A percentile compares a stretch with the other conserved stretches of the same genome.
phyloP scores from a whole-genome alignment of 2,113 vertebrate species.

The Casuarius casuarius region DNA sequence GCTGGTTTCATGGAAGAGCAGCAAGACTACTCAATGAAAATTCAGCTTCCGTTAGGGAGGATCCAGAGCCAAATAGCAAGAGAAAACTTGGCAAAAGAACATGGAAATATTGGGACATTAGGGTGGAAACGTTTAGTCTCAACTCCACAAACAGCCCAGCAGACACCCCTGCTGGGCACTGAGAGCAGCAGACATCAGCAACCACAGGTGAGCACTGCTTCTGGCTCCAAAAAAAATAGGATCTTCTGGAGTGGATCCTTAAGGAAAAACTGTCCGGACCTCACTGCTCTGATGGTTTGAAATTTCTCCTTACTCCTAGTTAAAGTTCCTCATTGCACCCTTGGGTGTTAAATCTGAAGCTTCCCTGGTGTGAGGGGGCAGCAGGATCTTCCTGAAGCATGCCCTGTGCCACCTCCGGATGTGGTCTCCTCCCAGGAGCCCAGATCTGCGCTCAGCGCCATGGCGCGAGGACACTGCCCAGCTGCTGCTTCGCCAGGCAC shows the following conservation, averaged over 20 bases:
- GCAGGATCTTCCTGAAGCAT: constrained; percentile 70
- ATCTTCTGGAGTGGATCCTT: background rate
- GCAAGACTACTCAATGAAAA: rapidly evolving
- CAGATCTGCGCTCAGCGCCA: constrained; percentile 66
- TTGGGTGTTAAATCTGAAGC: constrained; percentile 22
- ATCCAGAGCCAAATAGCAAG: rapidly evolving
- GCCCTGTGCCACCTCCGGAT: constrained; percentile 68
- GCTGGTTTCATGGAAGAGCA: background rate
- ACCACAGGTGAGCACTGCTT: background rate
- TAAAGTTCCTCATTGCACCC: no score
- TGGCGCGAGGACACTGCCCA: constrained; percentile 70
- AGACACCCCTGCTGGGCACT: rapidly evolving
- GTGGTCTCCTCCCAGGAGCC: constrained; percentile 72
- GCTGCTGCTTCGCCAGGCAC: constrained; percentile 75
- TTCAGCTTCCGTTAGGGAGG: background rate
- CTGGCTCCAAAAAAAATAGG: background rate
- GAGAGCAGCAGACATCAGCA: rapidly evolving
- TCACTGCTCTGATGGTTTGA: no score
- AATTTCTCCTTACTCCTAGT: no score
- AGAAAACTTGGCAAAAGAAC: background rate
- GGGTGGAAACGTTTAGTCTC: background rate
- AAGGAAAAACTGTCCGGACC: background rate
- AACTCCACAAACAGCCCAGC: rapidly evolving
- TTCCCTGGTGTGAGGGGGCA: constrained; percentile 70
- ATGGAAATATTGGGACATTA: no score